Conservation (phyloP, 2,797 vertebrate species). For the Pseudochromis fuscus region DNA sequence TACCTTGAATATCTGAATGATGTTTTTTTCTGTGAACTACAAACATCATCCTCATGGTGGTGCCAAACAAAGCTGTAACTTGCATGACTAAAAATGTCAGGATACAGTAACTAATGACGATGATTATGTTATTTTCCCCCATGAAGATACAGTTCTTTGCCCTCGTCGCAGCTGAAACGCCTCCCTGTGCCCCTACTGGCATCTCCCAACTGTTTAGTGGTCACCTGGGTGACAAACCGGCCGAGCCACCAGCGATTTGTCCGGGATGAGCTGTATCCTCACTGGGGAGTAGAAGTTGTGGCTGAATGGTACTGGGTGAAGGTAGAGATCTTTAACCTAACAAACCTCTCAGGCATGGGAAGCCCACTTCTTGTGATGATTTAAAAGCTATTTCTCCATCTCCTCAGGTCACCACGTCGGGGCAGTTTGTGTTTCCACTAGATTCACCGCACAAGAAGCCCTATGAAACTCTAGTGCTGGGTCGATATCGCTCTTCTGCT, state of each 20-base stretch:
- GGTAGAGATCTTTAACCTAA: constrained; percentile 56
- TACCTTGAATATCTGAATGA: too few species aligned
- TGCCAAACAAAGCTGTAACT: too few species aligned
- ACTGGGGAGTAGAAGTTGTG: constrained; percentile 89
- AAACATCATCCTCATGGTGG: neutral
- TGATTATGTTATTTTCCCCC: neutral
- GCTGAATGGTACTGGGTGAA: constrained; percentile 98
- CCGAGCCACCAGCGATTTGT: constrained; percentile 91
- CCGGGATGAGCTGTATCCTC: constrained; percentile 92
- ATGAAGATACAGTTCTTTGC: constrained; percentile 89
- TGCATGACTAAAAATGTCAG: too few species aligned
- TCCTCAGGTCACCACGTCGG: constrained; percentile 89
- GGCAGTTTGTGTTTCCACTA: constrained; percentile 94
- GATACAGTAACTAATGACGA: neutral
- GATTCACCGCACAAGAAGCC: constrained; percentile 97
- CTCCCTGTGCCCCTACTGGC: constrained; percentile 89
- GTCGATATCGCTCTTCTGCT: constrained; percentile 76
- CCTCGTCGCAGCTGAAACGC: constrained; percentile 89
- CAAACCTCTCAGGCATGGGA: neutral
- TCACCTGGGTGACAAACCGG: constrained; percentile 96
- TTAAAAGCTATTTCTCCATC: neutral
- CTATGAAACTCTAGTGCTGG: constrained; percentile 93
- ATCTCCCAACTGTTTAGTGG: constrained; percentile 88
- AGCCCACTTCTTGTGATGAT: neutral
- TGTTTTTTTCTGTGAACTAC: neutral